phyloP scores from a whole-genome alignment of 2,888 invertebrate species.

The Melanostoma scalare region DNA sequence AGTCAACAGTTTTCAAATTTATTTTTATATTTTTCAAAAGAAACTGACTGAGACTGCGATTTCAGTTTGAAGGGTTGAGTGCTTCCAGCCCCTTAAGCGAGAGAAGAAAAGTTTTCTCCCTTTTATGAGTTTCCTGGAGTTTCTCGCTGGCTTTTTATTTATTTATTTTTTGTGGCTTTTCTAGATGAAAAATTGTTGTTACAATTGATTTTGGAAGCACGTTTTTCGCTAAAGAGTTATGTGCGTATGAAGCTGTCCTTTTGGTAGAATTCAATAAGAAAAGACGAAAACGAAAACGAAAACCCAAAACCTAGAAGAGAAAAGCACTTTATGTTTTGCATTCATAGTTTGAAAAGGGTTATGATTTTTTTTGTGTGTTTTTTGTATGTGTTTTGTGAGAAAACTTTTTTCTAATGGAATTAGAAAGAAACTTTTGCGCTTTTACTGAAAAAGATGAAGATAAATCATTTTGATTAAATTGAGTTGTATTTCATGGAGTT shows the following conservation, averaged over 20 bases:
- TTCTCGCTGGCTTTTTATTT: conserved; percentile 16
- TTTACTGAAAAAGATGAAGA: conserved; percentile 10
- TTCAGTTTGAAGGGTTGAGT: conserved; percentile 19
- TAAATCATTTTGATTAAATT: conserved; percentile 70
- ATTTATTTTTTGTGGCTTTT: conserved; percentile 19
- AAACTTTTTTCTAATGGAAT: conserved; percentile 56
- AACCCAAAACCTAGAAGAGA: neutral
- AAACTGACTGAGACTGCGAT: conserved; percentile 12
- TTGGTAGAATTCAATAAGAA: conserved; percentile 24
- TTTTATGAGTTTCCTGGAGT: conserved; percentile 26
- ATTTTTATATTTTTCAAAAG: conserved; percentile 9
- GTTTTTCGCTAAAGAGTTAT: conserved; percentile 30
- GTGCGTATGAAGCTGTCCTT: conserved; percentile 54
- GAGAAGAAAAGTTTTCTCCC: conserved; percentile 13
- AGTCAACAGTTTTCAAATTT: conserved; percentile 69
- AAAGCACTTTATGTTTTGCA: conserved; percentile 56
- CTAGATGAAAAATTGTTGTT: conserved; percentile 61
- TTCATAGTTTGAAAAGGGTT: conserved; percentile 61
- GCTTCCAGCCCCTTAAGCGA: conserved; percentile 5
- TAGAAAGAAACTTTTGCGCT: conserved; percentile 42
- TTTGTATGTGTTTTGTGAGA: conserved; percentile 5
- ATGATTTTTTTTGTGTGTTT: conserved; percentile 26
- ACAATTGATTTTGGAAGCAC: conserved; percentile 69
- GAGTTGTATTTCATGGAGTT: conserved; percentile 50
- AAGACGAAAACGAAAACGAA: neutral